Base-by-base conservation (phyloP, 2,797 vertebrate genomes). In the Pelochelys cantorii region DNA sequence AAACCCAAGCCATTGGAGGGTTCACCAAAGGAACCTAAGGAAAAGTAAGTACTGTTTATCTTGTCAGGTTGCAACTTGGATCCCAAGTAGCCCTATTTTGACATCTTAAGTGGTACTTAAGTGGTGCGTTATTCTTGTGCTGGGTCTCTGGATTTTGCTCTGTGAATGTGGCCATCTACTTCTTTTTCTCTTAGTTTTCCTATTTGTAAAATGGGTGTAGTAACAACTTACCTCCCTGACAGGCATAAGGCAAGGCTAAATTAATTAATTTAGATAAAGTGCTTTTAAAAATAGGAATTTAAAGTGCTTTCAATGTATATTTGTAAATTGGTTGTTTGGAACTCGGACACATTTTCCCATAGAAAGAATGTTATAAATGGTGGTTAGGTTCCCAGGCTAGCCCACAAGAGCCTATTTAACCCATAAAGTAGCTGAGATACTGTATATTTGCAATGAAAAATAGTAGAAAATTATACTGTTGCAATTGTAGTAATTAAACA, bases 11-110 rank as follows among this genome's bases (percentile, higher is more conserved):
- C 95, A 31, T 59, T 91, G 71, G 98, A 98, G 84, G 82, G 86
- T 92, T 95, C 91, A 5, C 85, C 84, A 23, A 98, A 98, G 95
- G 98, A 98, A 52, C 90, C 96, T 54, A 98, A 98, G 93, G 99
- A 99, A 97, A 99, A 98, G 99, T 99, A 98, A 98, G 98, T 84
- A 79, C 1, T 52, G 22, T 48, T 91, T 93, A 3, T 42, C 8
- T 92, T 88, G 68, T 84, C 22, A 5, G 62, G 48, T 60, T 29
- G 74, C 78, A 34, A 65, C 1, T 54, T 88, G 94, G 74, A 10
- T 62, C 81, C 13, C 31, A 59, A 83, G 85, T 57, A 81, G 23
- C 79, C 87, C 88, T 94, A 5, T 54, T 93, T 34, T 65, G 53
- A 88, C 31, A 14, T 29, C 81, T 81, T 93, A 83, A 84, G 17